These are phyloP conservation scores for Paratrypauchen microcephalus DNA, from an alignment of 2,797 vertebrate genomes.

Conservation along the genomic window DNA sequence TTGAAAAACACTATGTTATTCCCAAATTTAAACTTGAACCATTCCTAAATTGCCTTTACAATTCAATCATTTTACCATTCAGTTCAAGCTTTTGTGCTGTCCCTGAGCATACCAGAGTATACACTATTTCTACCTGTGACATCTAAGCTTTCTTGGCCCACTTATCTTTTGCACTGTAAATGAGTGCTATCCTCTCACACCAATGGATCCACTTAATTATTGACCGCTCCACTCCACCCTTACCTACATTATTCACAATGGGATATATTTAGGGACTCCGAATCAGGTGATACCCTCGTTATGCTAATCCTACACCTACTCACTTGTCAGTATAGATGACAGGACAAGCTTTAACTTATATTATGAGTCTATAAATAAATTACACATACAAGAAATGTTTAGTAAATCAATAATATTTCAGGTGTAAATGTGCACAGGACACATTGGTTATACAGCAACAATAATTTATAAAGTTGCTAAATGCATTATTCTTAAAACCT, in stretches of 20 bases:
- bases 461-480: background rate
- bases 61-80: too few relatives aligned
- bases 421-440: background rate
- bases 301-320: slow-evolving; percentile 68
- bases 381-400: background rate
- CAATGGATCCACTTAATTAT: slow-evolving; percentile 83
- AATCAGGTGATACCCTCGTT: slow-evolving; percentile 65
- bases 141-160: slow-evolving; percentile 57
- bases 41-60: background rate
- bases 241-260: slow-evolving; percentile 80
- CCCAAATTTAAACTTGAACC: background rate
- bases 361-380: background rate
- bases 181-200: slow-evolving; percentile 73
- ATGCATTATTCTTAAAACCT: background rate
- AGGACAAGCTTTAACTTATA: background rate
- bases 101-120: slow-evolving; percentile 21
- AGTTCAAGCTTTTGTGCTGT: background rate
- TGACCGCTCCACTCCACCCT: slow-evolving; percentile 75
- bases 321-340: background rate
- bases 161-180: slow-evolving; percentile 65
- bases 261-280: slow-evolving; percentile 79
- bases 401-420: background rate
- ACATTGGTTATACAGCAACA: too few relatives aligned
- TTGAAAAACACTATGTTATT: background rate
- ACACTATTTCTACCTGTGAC: slow-evolving; percentile 40